phyloP scores from a whole-genome alignment of 2,888 invertebrate genomes.

The Papilio elwesi region DNA sequence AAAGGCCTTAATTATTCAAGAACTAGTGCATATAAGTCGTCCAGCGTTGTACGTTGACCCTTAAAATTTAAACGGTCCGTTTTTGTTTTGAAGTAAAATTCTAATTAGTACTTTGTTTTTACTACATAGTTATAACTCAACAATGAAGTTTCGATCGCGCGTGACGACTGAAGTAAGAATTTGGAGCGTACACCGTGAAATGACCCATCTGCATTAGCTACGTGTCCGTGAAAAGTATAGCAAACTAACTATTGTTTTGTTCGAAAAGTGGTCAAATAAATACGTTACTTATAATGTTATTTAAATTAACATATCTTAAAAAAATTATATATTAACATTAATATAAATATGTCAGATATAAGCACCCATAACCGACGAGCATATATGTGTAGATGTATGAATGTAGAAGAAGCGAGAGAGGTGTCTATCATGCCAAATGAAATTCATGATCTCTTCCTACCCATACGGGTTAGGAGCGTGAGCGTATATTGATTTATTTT shows the following conservation, averaged over 20 bases:
- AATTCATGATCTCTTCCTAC: background rate
- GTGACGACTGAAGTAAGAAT: conserved; percentile 45
- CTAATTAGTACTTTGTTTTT: conserved; percentile 60
- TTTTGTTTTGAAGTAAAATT: conserved; percentile 61
- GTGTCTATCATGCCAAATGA: background rate
- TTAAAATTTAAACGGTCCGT: conserved; percentile 61
- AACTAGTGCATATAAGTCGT: conserved; percentile 77
- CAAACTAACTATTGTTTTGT: conserved; percentile 39
- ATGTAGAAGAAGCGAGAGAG: no score
- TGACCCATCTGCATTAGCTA: conserved; percentile 40
- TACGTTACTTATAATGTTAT: conserved; percentile 1
- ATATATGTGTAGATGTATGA: no score
- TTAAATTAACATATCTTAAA: no score
- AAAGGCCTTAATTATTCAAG: conserved; percentile 22
- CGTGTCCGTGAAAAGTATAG: conserved; percentile 49
- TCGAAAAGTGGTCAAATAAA: conserved; percentile 9
- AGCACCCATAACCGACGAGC: no score
- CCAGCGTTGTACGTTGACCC: conserved; percentile 68
- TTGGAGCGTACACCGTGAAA: conserved; percentile 50
- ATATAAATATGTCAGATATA: no score
- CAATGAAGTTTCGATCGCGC: conserved; percentile 29
- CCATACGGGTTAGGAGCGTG: no score
- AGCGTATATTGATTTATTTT: no score
- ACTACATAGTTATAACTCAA: conserved; percentile 43
- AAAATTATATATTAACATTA: no score